Base-by-base conservation (phyloP, 2,797 vertebrate genomes). In the Rhinichthys osculus region DNA sequence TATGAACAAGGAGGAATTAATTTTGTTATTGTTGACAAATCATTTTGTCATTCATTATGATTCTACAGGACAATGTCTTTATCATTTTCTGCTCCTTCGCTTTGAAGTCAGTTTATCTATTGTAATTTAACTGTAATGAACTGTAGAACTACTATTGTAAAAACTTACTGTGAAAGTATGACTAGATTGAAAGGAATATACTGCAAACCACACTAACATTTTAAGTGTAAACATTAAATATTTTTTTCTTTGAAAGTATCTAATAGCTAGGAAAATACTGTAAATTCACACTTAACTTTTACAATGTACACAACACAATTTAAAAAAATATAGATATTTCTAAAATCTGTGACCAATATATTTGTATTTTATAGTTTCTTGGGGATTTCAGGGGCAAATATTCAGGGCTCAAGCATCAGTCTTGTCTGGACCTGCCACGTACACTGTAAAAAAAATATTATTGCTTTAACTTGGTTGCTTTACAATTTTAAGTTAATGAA, bases 51-150 rank as follows among this genome's bases (percentile, higher is more conserved):
- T 7, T 76, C 9, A 6, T 54, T 38, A 21, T 57, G 14, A 77
- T 59, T 78, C 7, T 78, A 23, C 10, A 57, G 73, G 50, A 77
- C 52, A 57, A 57, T n/a, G 21, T 59, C 33, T 77, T 54, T 57
- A 30, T n/a, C 33, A 59, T 57, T 8, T 38, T 33, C 19, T 38
- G 33, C 33, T 57, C 50, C 7, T 73, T 54, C 21, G 38, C 19
- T 38, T 8, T 54, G 3, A 38, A 38, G 21, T 13, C 17, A 52
- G 7, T 19, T 30, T n/a, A 38, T 8, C 23, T 23, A 9, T n/a
- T 9, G 4, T 8, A 40, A n/a, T 40, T 54, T n/a, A 57, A 40
- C 13, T 59, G 52, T 57, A 33, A 57, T 74, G 42, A 54, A 54
- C 35, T 54, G 1, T 64, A 14, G 59, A 66, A 33, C 27, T 57